phyloP scores from a whole-genome alignment of 1,140 invertebrate species.

The Anagrus nilaparvatae region DNA sequence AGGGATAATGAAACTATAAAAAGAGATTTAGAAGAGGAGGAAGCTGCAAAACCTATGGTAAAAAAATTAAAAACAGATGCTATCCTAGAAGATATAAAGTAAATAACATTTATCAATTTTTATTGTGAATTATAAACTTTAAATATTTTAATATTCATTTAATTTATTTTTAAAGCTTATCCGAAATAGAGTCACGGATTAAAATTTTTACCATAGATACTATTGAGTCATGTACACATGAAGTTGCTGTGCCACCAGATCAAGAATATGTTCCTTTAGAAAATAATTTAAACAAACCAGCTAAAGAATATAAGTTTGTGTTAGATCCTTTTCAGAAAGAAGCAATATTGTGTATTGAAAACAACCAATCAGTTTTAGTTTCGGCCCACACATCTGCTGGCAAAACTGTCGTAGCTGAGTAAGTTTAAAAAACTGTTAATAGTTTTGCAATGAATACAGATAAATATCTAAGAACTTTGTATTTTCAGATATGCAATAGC shows the following conservation, averaged over 20 bases:
- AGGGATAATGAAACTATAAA: slow-evolving; percentile 9
- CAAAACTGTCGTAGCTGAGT: slow-evolving; percentile 98
- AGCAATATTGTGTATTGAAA: slow-evolving; percentile 95
- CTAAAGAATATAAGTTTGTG: slow-evolving; percentile 89
- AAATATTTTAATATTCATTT: slow-evolving; percentile 7
- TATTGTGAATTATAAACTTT: background rate
- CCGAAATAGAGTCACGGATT: slow-evolving; percentile 55
- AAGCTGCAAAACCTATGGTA: slow-evolving; percentile 8
- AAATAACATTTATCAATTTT: slow-evolving; percentile 8
- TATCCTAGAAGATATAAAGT: slow-evolving; percentile 38
- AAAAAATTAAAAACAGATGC: slow-evolving; percentile 29
- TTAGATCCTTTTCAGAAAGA: slow-evolving; percentile 98
- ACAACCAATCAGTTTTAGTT: slow-evolving; percentile 94
- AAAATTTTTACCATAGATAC: slow-evolving; percentile 80
- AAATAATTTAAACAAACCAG: slow-evolving; percentile 53
- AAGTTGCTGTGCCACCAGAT: slow-evolving; percentile 82
- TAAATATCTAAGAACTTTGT: background rate
- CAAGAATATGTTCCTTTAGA: slow-evolving; percentile 70
- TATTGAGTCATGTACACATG: slow-evolving; percentile 82
- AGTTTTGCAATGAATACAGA: background rate
- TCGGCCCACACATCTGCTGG: slow-evolving; percentile 99
- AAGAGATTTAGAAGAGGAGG: slow-evolving; percentile 22
- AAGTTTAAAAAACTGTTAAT: slow-evolving; percentile 40
- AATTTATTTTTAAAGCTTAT: slow-evolving; percentile 39
- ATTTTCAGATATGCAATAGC: slow-evolving; percentile 59